phyloP scores from a whole-genome alignment of 2,888 invertebrate genomes.

The Mongoloraphidia duomilia region DNA sequence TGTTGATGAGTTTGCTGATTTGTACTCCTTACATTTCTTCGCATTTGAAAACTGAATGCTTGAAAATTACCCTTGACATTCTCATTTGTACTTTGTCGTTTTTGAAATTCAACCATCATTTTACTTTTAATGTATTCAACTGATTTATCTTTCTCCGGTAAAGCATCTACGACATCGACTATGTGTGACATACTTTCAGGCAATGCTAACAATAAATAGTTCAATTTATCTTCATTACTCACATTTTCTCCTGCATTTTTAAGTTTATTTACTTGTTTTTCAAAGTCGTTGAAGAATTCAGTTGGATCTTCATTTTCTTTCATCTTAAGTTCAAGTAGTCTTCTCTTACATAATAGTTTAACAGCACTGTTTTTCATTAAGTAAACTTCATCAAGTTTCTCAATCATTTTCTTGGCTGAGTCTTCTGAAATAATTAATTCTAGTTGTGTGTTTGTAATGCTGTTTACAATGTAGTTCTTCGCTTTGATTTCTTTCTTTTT shows the following conservation, averaged over 20 bases:
- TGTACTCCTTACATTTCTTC: background rate
- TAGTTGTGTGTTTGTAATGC: background rate
- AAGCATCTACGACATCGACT: constrained; percentile 13
- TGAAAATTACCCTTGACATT: constrained; percentile 3
- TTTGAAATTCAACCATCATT: constrained; percentile 11
- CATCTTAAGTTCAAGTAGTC: background rate
- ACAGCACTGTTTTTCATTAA: background rate
- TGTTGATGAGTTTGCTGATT: background rate
- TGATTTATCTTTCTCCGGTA: constrained; percentile 10
- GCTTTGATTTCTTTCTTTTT: background rate
- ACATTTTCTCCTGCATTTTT: constrained; percentile 12
- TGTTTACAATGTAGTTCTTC: background rate
- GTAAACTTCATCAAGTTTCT: background rate
- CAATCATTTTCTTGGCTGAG: background rate
- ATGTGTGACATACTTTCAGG: constrained; percentile 11
- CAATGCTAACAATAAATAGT: constrained; percentile 10
- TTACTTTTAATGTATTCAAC: constrained; percentile 12
- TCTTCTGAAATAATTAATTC: background rate
- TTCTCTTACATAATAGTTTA: background rate
- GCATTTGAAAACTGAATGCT: background rate
- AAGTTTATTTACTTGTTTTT: no score
- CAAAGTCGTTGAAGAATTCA: constrained; percentile 13
- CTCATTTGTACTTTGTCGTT: constrained; percentile 7
- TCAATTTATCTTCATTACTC: constrained; percentile 12
- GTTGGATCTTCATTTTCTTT: constrained; percentile 8